phyloP scores from a whole-genome alignment of 2,888 invertebrate genomes.

The Dasypogon diadema region DNA sequence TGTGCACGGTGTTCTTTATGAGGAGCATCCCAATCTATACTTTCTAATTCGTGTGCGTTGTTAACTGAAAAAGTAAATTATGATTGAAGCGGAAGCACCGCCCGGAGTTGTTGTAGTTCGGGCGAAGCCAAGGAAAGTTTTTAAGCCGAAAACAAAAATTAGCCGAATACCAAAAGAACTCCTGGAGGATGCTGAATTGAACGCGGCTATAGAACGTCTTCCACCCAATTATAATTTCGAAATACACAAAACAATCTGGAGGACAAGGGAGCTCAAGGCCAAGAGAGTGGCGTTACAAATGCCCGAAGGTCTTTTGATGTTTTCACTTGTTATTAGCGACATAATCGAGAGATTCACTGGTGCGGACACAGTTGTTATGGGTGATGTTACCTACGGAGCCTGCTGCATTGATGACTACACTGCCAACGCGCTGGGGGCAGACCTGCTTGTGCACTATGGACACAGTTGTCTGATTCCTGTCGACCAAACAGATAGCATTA shows the following conservation, averaged over 20 bases:
- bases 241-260: slow-evolving; percentile 97
- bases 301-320: slow-evolving; percentile 95
- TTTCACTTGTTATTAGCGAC: slow-evolving; percentile 92
- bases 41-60: not conserved
- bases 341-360: slow-evolving; percentile 90
- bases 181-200: slow-evolving; percentile 79
- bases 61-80: not conserved
- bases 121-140: slow-evolving; percentile 85
- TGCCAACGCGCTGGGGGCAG: slow-evolving; percentile 89
- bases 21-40: not conserved
- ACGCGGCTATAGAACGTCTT: slow-evolving; percentile 79
- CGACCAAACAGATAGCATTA: slow-evolving; percentile 85
- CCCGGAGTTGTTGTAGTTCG: slow-evolving; percentile 75
- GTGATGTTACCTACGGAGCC: slow-evolving; percentile 99
- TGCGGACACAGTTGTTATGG: slow-evolving; percentile 96
- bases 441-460: slow-evolving; percentile 95
- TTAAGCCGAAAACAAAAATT: slow-evolving; percentile 79
- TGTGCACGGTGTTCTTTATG: not conserved
- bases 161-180: slow-evolving; percentile 87
- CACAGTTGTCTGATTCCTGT: slow-evolving; percentile 96
- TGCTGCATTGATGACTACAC: slow-evolving; percentile 98
- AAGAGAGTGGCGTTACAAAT: slow-evolving; percentile 95
- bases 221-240: slow-evolving; percentile 98
- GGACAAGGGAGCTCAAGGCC: slow-evolving; percentile 84
- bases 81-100: slow-evolving; percentile 47